These are phyloP conservation scores for Drosophila phalerata DNA, from an alignment of 2,888 invertebrate species.

Conservation along the genomic window DNA sequence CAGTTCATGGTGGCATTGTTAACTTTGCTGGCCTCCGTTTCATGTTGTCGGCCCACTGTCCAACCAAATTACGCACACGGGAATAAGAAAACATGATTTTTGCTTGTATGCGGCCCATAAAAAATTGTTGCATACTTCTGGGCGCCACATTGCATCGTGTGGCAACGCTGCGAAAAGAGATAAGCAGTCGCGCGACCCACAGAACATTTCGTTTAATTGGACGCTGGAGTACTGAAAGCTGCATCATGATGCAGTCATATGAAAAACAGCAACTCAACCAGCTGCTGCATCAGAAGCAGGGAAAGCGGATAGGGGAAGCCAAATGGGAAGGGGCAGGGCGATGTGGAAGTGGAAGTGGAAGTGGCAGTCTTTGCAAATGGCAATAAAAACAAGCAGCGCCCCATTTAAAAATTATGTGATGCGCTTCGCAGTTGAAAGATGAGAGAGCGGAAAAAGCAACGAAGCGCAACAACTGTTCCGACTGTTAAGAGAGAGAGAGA, in stretches of 20 bases:
- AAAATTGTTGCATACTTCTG: slow-evolving; percentile 79
- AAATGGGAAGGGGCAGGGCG: not conserved
- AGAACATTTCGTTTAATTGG: slow-evolving; percentile 79
- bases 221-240: slow-evolving; percentile 78
- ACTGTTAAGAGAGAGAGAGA: slow-evolving; percentile 1
- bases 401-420: slow-evolving; percentile 79
- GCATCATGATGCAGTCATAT: slow-evolving; percentile 76
- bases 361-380: slow-evolving; percentile 40
- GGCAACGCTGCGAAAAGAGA: slow-evolving; percentile 28
- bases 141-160: slow-evolving; percentile 50
- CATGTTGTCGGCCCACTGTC: slow-evolving; percentile 43
- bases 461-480: slow-evolving; percentile 50
- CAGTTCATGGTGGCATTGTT: slow-evolving; percentile 59
- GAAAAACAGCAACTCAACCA: slow-evolving; percentile 50
- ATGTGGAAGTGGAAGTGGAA: not conserved
- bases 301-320: too few species aligned
- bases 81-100: slow-evolving; percentile 82
- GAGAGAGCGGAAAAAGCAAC: slow-evolving; percentile 16
- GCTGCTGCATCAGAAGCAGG: slow-evolving; percentile 4
- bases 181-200: slow-evolving; percentile 57
- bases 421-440: slow-evolving; percentile 38
- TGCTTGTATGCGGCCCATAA: slow-evolving; percentile 80
- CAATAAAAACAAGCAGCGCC: slow-evolving; percentile 78
- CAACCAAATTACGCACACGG: slow-evolving; percentile 79
- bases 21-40: slow-evolving; percentile 65